phyloP scores from a whole-genome alignment of 2,113 vertebrate genomes.

The Athene noctua region DNA sequence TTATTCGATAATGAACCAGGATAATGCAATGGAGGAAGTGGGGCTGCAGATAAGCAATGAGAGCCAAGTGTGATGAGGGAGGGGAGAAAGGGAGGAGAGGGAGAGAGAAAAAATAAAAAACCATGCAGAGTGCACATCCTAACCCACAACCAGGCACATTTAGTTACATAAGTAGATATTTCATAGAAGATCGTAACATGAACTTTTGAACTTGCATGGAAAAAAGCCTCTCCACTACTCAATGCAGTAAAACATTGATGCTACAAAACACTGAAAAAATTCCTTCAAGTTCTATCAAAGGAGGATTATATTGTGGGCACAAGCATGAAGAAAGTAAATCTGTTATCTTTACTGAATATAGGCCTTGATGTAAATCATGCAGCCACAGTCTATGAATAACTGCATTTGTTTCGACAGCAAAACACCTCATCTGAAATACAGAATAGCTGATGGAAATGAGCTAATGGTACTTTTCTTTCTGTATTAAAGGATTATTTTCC shows the following conservation, averaged over 20 bases:
- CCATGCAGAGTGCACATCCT: background rate
- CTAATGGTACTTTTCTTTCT: conserved; percentile 45
- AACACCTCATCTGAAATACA: conserved; percentile 38
- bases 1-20: background rate
- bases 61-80: background rate
- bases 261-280: background rate
- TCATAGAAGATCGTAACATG: background rate
- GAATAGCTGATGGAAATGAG: conserved; percentile 51
- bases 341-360: conserved; percentile 53
- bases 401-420: conserved; percentile 36
- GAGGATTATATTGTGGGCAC: background rate
- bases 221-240: background rate
- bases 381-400: conserved; percentile 39
- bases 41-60: background rate
- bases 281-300: conserved; percentile 16
- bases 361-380: conserved; percentile 44
- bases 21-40: background rate
- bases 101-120: background rate
- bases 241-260: background rate
- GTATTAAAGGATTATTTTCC: conserved; percentile 63
- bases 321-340: conserved; percentile 24
- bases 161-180: background rate
- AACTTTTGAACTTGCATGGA: conserved; percentile 1
- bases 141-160: background rate
- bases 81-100: background rate